Evolutionary conservation across 1,140 invertebrate genomes (phyloP).

Genomic region (Drosophila bifasciata): DNA sequence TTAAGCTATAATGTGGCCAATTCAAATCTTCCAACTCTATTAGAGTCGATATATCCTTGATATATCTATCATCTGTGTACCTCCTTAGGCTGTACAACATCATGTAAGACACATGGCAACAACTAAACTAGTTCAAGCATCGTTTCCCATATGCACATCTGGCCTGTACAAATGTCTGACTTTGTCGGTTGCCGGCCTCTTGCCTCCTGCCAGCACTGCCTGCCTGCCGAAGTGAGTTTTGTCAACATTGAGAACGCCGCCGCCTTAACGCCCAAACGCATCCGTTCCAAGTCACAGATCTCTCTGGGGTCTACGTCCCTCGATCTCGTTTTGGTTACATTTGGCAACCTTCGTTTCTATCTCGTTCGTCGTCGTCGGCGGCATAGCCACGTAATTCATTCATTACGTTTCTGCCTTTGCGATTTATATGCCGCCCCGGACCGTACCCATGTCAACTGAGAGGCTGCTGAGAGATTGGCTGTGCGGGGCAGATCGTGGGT

Average conservation of each 20-base stretch:
- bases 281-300: slow-evolving; percentile 54
- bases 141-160: slow-evolving; percentile 41
- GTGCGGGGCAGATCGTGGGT: slow-evolving; percentile 48
- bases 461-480: too few species aligned
- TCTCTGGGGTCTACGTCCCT: slow-evolving; percentile 20
- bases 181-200: slow-evolving; percentile 19
- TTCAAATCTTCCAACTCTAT: too few species aligned
- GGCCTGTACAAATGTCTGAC: slow-evolving; percentile 6
- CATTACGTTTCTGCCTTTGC: slow-evolving; percentile 76
- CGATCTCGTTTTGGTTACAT: slow-evolving; percentile 67
- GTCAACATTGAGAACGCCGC: slow-evolving; percentile 73
- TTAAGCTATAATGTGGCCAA: too few species aligned
- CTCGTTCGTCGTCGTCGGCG: slow-evolving; percentile 32
- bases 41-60: slow-evolving; percentile 17
- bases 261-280: slow-evolving; percentile 76
- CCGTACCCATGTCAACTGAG: slow-evolving; percentile 17
- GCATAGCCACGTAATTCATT: slow-evolving; percentile 73
- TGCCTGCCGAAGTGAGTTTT: slow-evolving; percentile 68
- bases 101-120: slow-evolving; percentile 64
- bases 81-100: slow-evolving; percentile 54
- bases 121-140: slow-evolving; percentile 68
- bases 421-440: slow-evolving; percentile 69
- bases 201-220: slow-evolving; percentile 7
- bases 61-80: slow-evolving; percentile 56
- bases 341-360: slow-evolving; percentile 70